Evolutionary conservation across 2,797 vertebrate species (phyloP).

Genomic region (Nothura maculosa): DNA sequence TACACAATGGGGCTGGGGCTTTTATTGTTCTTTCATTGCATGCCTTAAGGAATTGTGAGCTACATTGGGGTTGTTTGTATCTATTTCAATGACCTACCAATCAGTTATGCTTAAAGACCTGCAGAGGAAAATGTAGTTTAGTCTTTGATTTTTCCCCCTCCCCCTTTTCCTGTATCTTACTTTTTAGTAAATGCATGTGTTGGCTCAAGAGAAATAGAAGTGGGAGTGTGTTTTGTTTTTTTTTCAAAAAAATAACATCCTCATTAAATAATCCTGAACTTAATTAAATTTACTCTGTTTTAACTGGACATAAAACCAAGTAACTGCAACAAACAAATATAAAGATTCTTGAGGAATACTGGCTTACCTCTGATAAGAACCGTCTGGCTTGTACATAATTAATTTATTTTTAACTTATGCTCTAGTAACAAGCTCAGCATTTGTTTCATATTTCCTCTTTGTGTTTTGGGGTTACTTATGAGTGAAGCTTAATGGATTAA

Average conservation of each 20-base stretch:
- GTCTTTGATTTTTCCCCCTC: not conserved
- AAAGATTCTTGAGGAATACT: conserved; percentile 24
- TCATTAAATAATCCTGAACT: conserved; percentile 41
- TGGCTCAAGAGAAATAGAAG: conserved; percentile 3
- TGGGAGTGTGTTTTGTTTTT: conserved; percentile 39
- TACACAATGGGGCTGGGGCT: not conserved
- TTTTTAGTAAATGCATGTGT: conserved; percentile 1
- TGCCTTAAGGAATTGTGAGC: not conserved
- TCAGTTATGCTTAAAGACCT: not conserved
- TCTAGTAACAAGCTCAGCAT: conserved; percentile 23
- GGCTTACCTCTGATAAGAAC: conserved; percentile 42
- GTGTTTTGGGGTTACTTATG: not conserved
- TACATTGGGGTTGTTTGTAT: not conserved
- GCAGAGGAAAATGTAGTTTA: not conserved
- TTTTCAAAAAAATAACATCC: conserved; percentile 41
- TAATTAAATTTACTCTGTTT: conserved; percentile 62
- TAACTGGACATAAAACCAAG: conserved; percentile 41
- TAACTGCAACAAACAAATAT: conserved; percentile 53
- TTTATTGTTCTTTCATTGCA: not conserved
- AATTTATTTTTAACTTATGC: not conserved
- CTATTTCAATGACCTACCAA: not conserved
- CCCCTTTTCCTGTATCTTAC: not conserved
- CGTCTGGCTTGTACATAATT: not conserved
- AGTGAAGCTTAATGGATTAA: not conserved
- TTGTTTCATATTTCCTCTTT: conserved; percentile 39